phyloP scores from a whole-genome alignment of 2,113 vertebrate species.

The Conger conger region DNA sequence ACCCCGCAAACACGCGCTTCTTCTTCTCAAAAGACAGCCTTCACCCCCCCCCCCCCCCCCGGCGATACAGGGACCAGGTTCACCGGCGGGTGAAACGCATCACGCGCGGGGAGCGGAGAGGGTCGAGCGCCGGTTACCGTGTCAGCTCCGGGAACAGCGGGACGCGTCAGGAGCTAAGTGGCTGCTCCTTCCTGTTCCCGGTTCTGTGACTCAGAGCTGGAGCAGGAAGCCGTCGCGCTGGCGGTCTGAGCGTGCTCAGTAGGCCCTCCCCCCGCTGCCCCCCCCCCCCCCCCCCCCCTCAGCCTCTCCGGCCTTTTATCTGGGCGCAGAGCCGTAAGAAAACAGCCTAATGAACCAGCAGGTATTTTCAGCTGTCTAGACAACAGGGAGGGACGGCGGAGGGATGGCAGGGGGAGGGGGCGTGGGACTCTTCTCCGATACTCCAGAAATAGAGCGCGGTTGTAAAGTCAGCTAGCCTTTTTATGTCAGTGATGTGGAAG shows the following conservation, averaged over 20 bases:
- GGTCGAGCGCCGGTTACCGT: constrained; percentile 67
- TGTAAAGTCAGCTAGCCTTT: constrained; percentile 21
- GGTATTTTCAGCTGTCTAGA: constrained; percentile 38
- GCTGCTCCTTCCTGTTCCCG: neutral
- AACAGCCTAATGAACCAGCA: constrained; percentile 44
- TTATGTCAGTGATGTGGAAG: constrained; percentile 14
- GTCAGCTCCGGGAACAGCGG: constrained; percentile 57
- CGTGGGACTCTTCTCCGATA: neutral
- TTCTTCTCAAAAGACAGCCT: neutral
- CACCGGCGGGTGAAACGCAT: constrained; percentile 56
- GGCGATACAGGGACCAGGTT: constrained; percentile 42
- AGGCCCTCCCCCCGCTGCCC: neutral
- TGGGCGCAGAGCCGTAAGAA: constrained; percentile 29
- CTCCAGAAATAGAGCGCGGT: constrained; percentile 18
- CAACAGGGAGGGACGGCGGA: constrained; percentile 18
- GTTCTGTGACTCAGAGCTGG: neutral
- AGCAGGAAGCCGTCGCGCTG: neutral
- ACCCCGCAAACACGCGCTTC: neutral
- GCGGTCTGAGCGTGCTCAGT: neutral
- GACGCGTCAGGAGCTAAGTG: constrained; percentile 41
- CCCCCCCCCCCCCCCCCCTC: neutral
- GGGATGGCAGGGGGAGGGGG: neutral
- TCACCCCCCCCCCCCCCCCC: too few species aligned
- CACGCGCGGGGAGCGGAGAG: constrained; percentile 53
- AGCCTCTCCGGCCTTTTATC: constrained; percentile 28